Evolutionary conservation across 2,888 invertebrate species (phyloP), one percentile per base, ranked within the genome.

Genomic region (Trisateles emortualis): DNA sequence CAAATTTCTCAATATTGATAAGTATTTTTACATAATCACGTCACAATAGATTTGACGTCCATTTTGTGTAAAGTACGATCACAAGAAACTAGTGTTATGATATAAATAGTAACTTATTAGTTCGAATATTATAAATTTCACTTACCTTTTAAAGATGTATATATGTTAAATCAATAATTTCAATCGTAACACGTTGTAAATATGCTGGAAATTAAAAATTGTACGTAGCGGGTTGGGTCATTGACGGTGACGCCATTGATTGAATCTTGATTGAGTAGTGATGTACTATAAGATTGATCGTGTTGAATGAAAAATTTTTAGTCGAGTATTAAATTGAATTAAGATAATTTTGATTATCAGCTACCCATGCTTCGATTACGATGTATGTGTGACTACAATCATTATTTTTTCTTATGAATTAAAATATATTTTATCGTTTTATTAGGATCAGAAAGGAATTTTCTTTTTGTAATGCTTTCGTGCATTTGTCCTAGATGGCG

Each of bases 191-290:
- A 71, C 66, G 59, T 62, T 64, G 42, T 68, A 74, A 72, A 74
- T 73, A 72, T 53, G 60, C 62, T 71, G 70, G 59, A 79, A 81
- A 79, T 78, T 77, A 80, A 83, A 68, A 83, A 78, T 72, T 76
- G 72, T 76, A 81, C 76, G 78, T 77, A 79, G 75, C 83, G 83
- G 84, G 85, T 67, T 88, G 83, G 85, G 83, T 84, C 83, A 81
- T 86, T 86, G 83, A 85, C 83, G 87, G 84, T 86, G 88, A 88
- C 90, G 89, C 90, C 88, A 88, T 87, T 87, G 79, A 86, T 81
- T 79, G 59, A 60, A 52, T n/a, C n/a, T n/a, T n/a, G n/a, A n/a
- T n/a, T 48, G 45, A 64, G 59, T 75, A 72, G 70, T 70, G 72
- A 41, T 65, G 75, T 50, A 9, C 43, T 44, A 0, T 5, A 5